Evolutionary conservation across 2,113 vertebrate species (phyloP).

Genomic region (Martes martes): DNA sequence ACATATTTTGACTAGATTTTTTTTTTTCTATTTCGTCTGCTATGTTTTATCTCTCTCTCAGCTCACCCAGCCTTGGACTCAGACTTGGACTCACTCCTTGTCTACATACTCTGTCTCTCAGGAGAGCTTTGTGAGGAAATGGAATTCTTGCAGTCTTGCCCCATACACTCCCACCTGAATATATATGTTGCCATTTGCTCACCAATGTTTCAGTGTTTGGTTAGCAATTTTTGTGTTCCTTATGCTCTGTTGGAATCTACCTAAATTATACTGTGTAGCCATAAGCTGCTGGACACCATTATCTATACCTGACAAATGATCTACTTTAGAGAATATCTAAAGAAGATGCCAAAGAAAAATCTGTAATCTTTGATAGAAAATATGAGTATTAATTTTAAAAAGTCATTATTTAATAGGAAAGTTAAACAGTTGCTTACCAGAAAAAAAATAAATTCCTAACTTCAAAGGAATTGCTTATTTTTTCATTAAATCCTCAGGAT

Average conservation of each 20-base stretch:
- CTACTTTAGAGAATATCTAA: neutral
- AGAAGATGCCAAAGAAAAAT: neutral
- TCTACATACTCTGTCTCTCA: neutral
- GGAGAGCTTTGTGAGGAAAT: neutral
- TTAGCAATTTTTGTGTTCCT: neutral
- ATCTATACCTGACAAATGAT: neutral
- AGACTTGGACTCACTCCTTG: neutral
- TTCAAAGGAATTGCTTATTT: constrained; percentile 43
- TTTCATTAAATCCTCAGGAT: constrained; percentile 30
- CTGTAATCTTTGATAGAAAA: neutral
- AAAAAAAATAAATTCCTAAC: neutral
- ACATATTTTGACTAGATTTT: neutral
- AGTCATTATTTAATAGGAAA: neutral
- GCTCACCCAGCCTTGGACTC: neutral
- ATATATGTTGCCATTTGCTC: neutral
- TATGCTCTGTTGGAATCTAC: neutral
- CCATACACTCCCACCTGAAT: neutral
- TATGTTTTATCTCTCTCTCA: neutral
- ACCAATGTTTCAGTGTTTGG: neutral
- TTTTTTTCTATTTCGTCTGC: neutral
- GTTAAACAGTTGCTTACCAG: constrained; percentile 23
- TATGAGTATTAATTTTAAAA: neutral
- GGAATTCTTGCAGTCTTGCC: neutral
- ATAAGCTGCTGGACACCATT: neutral
- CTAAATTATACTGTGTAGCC: neutral